Conservation (phyloP, 2,113 vertebrate genomes). For the Lamprotornis superbus region DNA sequence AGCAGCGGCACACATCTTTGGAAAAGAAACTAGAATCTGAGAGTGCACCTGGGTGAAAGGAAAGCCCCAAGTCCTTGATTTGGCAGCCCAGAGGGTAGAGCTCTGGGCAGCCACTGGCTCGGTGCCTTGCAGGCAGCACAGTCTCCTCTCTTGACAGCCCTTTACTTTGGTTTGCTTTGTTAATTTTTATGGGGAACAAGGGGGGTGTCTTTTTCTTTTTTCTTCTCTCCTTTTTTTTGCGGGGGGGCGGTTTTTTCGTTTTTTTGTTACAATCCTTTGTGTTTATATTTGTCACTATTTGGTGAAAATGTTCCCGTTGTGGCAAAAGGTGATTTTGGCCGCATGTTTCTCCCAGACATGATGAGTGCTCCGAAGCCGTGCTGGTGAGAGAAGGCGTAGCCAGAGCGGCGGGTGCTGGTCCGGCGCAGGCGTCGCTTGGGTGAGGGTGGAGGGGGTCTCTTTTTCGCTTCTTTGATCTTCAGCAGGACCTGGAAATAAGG, state of each 20-base stretch:
- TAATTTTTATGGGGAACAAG: background rate
- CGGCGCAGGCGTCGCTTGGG: conserved; percentile 52
- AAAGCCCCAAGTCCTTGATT: background rate
- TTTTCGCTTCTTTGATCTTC: conserved; percentile 79
- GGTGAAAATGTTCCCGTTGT: conserved; percentile 4
- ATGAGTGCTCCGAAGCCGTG: conserved; percentile 91
- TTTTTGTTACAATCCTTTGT: conserved; percentile 10
- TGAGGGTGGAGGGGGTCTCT: conserved; percentile 53
- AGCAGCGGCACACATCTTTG: background rate
- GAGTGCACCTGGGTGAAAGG: background rate
- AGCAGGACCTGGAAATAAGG: conserved; percentile 72
- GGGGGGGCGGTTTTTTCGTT: too few species aligned
- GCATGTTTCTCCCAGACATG: conserved; percentile 85
- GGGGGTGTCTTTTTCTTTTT: too few species aligned
- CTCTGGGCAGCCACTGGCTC: background rate
- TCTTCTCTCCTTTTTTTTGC: too few species aligned
- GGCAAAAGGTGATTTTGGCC: conserved; percentile 56
- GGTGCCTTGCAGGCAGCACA: background rate
- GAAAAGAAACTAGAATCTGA: background rate
- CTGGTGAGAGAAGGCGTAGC: conserved; percentile 94
- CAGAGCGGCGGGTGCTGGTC: conserved; percentile 81
- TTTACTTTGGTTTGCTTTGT: conserved; percentile 1
- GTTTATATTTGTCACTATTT: conserved; percentile 41
- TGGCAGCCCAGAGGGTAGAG: background rate
- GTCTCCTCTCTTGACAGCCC: background rate